Percentiles rank a stretch among this genome's conserved stretches.
Evolutionary conservation across 2,113 vertebrate genomes (phyloP).

Genomic region (Siniperca chuatsi): DNA sequence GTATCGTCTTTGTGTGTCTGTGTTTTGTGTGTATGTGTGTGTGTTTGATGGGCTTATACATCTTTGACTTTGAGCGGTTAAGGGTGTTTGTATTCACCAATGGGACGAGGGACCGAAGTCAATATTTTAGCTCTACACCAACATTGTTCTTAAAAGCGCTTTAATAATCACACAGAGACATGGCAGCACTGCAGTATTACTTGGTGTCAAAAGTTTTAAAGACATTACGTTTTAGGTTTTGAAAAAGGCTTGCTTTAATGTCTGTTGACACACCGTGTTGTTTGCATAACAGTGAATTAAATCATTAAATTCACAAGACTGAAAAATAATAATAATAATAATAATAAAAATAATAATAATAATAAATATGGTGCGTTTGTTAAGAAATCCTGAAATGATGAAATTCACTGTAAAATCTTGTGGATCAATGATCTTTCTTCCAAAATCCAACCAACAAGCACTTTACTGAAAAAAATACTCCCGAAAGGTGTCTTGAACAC

Average conservation of each 20-base stretch:
- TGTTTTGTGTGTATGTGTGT: constrained; percentile 32
- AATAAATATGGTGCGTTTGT: neutral
- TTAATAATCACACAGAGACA: constrained; percentile 64
- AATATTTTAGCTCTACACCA: constrained; percentile 68
- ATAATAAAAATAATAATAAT: no score
- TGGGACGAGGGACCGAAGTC: constrained; percentile 69
- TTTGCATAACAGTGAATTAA: constrained; percentile 19
- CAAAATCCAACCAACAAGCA: neutral
- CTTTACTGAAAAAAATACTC: neutral
- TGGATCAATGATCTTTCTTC: neutral
- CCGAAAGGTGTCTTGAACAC: neutral
- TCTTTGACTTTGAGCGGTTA: constrained; percentile 81
- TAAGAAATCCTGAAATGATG: neutral
- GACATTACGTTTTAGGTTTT: constrained; percentile 6
- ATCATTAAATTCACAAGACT: neutral
- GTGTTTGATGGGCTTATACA: constrained; percentile 75
- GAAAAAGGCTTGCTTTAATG: constrained; percentile 25
- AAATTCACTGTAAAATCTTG: neutral
- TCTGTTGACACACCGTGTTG: constrained; percentile 2
- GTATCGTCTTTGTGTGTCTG: constrained; percentile 46
- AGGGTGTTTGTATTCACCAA: constrained; percentile 76
- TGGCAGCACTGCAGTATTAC: constrained; percentile 21
- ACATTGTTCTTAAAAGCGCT: constrained; percentile 72
- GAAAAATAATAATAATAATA: no score
- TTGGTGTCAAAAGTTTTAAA: constrained; percentile 58